phyloP scores from a whole-genome alignment of 2,113 vertebrate genomes.

The Sphyrna mokarran region DNA sequence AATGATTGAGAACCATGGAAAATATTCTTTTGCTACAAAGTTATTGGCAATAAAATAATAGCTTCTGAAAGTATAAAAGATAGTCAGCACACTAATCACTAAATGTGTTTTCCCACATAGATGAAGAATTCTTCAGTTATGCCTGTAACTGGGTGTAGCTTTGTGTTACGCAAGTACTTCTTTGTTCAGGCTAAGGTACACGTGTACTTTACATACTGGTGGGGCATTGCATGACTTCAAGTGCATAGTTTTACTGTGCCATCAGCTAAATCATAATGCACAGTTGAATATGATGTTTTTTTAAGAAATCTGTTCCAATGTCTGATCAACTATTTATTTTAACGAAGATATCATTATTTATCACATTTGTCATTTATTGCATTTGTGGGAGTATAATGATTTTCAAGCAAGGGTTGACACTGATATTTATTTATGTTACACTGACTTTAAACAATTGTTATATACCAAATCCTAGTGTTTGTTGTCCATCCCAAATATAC shows the following conservation, averaged over 20 bases:
- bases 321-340: not conserved
- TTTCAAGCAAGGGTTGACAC: not conserved
- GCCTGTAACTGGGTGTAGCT: not conserved
- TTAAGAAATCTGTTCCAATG: not conserved
- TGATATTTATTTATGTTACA: not conserved
- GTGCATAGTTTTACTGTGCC: not conserved
- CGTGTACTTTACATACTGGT: not conserved
- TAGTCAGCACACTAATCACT: not conserved
- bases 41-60: not conserved
- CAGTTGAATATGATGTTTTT: not conserved
- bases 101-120: not conserved
- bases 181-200: slow-evolving; percentile 1
- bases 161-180: slow-evolving; percentile 7
- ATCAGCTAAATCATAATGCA: not conserved
- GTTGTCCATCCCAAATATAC: not conserved
- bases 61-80: not conserved
- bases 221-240: not conserved
- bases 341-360: not conserved
- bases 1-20: not conserved
- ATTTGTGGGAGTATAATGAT: not conserved
- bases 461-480: not conserved
- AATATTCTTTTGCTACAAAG: not conserved
- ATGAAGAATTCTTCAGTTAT: not conserved
- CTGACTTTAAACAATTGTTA: not conserved
- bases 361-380: not conserved